These are phyloP conservation scores for Hormiphora californensis DNA, from an alignment of 37 sponge, comb jelly and placozoan species.

Conservation along the genomic window DNA sequence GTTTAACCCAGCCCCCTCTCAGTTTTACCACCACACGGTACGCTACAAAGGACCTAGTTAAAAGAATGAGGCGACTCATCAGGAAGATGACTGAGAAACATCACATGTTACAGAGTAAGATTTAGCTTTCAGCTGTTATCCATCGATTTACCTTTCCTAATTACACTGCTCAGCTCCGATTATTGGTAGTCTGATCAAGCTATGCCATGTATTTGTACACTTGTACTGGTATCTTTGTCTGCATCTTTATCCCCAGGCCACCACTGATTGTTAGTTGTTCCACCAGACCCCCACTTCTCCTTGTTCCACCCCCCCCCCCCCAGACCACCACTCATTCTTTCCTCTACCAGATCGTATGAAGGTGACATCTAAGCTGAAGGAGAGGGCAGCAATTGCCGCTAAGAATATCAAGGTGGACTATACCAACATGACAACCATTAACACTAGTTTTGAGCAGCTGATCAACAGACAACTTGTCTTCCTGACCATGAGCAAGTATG, in stretches of 20 bases:
- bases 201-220: too few species aligned
- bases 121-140: neutral
- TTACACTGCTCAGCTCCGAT: too few species aligned
- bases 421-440: neutral
- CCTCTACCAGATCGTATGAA: conserved; percentile 52
- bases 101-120: conserved; percentile 36
- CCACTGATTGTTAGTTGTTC: too few species aligned
- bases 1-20: neutral
- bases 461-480: conserved; percentile 37
- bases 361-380: conserved; percentile 33
- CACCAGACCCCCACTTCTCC: too few species aligned
- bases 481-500: conserved; percentile 2
- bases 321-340: too few species aligned
- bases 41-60: neutral
- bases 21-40: neutral
- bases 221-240: too few species aligned
- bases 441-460: conserved; percentile 18
- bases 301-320: too few species aligned
- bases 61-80: neutral
- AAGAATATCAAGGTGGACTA: conserved; percentile 18
- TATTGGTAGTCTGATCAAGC: too few species aligned
- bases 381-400: conserved; percentile 13
- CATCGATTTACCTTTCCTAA: neutral
- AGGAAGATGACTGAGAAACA: conserved; percentile 44
- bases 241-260: too few species aligned